phyloP scores from a whole-genome alignment of 2,888 invertebrate species.

The Hirtodrosophila cameraria region DNA sequence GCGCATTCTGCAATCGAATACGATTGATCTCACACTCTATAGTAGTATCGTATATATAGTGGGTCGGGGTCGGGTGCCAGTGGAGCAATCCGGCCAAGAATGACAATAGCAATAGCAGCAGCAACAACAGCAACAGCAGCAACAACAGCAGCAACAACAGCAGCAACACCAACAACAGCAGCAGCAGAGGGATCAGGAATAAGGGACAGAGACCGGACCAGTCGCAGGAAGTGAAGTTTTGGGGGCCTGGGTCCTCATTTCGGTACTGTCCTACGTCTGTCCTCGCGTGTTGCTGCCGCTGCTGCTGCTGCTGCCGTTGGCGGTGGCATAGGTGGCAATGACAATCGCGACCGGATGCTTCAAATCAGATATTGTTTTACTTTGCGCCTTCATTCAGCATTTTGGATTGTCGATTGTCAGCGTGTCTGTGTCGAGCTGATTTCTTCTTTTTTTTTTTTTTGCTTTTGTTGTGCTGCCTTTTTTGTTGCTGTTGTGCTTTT shows the following conservation, averaged over 20 bases:
- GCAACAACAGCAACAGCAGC: too few relatives aligned
- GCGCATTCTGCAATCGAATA: constrained; percentile 82
- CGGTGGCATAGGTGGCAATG: constrained; percentile 81
- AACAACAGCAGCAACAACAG: constrained; percentile 39
- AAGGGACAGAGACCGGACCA: constrained; percentile 23
- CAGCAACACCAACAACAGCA: constrained; percentile 26
- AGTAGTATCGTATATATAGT: constrained; percentile 11
- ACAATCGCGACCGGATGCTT: constrained; percentile 84
- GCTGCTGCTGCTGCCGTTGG: constrained; percentile 18
- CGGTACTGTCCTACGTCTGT: constrained; percentile 23
- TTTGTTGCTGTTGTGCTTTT: constrained; percentile 49
- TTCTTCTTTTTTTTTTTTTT: constrained; percentile 14
- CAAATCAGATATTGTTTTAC: constrained; percentile 83
- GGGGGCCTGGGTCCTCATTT: constrained; percentile 56
- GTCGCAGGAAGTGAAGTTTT: constrained; percentile 74
- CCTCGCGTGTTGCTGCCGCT: constrained; percentile 55
- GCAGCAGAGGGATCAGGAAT: neutral
- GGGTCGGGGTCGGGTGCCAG: constrained; percentile 14
- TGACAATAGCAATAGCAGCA: constrained; percentile 56
- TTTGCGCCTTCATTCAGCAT: constrained; percentile 77
- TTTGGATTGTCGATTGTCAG: constrained; percentile 72
- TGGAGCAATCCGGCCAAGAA: constrained; percentile 44
- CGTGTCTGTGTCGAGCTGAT: constrained; percentile 65
- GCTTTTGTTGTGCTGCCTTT: constrained; percentile 15
- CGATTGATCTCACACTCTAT: constrained; percentile 80